Conservation (phyloP, 2,797 vertebrate species). For the Epinephelus awoara region DNA sequence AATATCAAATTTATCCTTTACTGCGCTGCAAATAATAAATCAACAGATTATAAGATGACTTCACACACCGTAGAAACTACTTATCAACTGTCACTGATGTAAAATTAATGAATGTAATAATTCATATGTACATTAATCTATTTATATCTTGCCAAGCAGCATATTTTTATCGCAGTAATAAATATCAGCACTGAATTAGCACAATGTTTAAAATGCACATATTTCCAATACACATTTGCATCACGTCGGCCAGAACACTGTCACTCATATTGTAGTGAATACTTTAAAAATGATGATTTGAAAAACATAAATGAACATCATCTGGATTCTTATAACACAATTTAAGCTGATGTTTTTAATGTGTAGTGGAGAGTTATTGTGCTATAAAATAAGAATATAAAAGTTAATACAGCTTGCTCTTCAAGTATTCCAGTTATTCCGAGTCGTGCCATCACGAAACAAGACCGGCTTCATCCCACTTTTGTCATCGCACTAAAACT, state of each 20-base stretch:
- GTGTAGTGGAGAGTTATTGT: constrained; percentile 23
- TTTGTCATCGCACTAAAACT: constrained; percentile 19
- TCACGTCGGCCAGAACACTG: no score
- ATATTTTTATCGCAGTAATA: background rate
- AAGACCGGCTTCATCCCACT: constrained; percentile 14
- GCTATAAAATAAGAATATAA: background rate
- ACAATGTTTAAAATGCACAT: background rate
- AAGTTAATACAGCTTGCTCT: background rate
- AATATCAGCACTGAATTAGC: background rate
- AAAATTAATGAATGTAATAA: no score
- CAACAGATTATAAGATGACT: no score
- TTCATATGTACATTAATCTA: no score
- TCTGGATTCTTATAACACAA: background rate
- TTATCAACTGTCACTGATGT: no score
- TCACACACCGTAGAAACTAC: no score
- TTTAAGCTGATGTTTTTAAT: background rate
- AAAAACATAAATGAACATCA: constrained; percentile 21
- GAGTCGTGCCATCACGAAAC: constrained; percentile 14
- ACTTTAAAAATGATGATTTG: background rate
- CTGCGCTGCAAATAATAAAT: no score
- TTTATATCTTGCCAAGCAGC: background rate
- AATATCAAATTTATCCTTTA: background rate
- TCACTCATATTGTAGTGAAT: background rate
- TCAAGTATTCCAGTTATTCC: constrained; percentile 42
- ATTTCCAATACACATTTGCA: constrained; percentile 2